Conservation (phyloP, 2,797 vertebrate species). For the Oceanodroma leucorhoa region DNA sequence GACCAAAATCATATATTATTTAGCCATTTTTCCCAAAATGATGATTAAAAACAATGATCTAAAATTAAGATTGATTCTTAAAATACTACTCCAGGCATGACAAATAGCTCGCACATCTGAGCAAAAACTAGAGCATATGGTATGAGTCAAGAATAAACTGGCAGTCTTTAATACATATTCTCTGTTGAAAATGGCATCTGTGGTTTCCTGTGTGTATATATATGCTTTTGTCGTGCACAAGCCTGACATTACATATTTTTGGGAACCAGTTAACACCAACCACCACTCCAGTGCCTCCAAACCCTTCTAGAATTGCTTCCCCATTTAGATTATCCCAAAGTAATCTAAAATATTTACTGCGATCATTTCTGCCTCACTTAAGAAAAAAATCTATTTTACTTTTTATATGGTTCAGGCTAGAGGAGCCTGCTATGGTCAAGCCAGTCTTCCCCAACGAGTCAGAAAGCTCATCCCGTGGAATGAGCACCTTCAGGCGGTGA, state of each 20-base stretch:
- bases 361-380: background rate
- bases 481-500: background rate
- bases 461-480: background rate
- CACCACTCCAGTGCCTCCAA: background rate
- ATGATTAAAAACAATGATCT: background rate
- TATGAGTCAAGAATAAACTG: background rate
- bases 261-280: background rate
- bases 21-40: background rate
- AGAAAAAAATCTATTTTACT: background rate
- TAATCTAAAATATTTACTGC: background rate
- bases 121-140: background rate
- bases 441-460: background rate
- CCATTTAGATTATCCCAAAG: background rate
- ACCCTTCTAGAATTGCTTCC: background rate
- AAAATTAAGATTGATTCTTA: background rate
- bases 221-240: background rate
- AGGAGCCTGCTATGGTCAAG: background rate
- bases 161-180: background rate
- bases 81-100: background rate
- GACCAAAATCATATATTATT: background rate
- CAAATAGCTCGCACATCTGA: background rate
- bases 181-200: background rate
- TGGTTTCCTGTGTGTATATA: background rate
- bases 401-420: background rate
- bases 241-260: background rate